Conservation (phyloP, 2,113 vertebrate species). For the Xyliphius kryptos region DNA sequence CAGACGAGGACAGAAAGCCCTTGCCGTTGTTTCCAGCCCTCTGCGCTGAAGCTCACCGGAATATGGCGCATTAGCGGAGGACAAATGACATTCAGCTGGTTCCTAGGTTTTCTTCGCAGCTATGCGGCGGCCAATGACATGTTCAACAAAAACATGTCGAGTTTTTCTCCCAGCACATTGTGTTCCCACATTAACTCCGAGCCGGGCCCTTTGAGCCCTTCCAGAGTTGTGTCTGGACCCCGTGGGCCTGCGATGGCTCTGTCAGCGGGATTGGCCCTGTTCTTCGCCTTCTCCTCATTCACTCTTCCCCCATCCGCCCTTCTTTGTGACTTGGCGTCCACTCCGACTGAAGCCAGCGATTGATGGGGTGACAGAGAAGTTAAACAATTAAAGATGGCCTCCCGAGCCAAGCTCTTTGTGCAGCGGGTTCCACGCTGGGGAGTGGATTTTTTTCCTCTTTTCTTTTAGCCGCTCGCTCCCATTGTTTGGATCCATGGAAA, state of each 20-base stretch:
- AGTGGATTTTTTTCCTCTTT: conserved; percentile 29
- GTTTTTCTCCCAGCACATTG: conserved; percentile 68
- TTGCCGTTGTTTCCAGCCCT: conserved; percentile 60
- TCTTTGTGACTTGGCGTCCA: conserved; percentile 50
- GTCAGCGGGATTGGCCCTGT: conserved; percentile 68
- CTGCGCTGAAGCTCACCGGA: conserved; percentile 63
- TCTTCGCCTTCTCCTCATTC: conserved; percentile 47
- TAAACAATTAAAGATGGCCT: conserved; percentile 55
- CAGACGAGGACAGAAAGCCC: conserved; percentile 45
- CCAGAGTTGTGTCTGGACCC: conserved; percentile 69
- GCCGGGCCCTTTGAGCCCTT: conserved; percentile 66
- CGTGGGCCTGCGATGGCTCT: conserved; percentile 61
- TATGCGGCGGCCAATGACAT: conserved; percentile 71
- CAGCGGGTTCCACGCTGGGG: conserved; percentile 45
- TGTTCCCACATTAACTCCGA: conserved; percentile 70
- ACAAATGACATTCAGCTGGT: conserved; percentile 73
- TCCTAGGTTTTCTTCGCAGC: conserved; percentile 67
- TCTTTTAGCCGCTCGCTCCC: conserved; percentile 16
- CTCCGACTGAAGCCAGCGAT: conserved; percentile 50
- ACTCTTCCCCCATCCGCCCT: conserved; percentile 41
- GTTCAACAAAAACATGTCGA: conserved; percentile 70
- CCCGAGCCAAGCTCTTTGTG: conserved; percentile 46
- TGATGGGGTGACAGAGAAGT: conserved; percentile 54
- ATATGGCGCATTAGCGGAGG: conserved; percentile 63
- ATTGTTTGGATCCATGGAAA: conserved; percentile 46